Evolutionary conservation across 2,797 vertebrate species (phyloP), one percentile per base, ranked within the genome.

Genomic region (Mormyrus hasselquistii): DNA sequence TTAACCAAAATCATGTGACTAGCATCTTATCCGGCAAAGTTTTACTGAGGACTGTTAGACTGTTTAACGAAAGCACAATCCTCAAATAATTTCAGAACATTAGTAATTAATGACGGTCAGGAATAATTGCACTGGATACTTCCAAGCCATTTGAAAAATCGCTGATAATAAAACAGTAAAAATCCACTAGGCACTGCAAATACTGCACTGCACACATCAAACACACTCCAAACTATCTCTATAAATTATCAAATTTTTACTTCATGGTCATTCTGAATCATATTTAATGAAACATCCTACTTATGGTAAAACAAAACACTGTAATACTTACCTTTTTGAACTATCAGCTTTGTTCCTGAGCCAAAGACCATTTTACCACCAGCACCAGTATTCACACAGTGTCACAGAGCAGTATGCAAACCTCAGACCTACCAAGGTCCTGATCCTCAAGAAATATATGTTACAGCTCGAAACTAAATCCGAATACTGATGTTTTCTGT

Each of bases 301-400:
- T 69, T 14, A 69, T 14, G 10, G 4, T 34, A 69, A 34, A 69
- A 69, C 29, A 69, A 29, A 44, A 62, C 6, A 8, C 2, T 73
- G 44, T 1, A 34, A 62, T 47, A 85, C 79, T 90, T 53, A 90
- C 76, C 10, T 3, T 53, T 3, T n/a, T 73, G 55, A n/a, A 85
- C 87, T 41, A 22, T 53, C 29, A 90, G 12, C 10, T 85, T 49
- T 14, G 87, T 90, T 12, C 87, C 87, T 1, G 47, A 76, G 41
- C 88, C 83, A 86, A 88, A 86, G 19, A 88, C 38, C 16, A 88
- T 14, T 41, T 90, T 88, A 16, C 19, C 53, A 29, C 0, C 55
- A 38, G 38, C 0, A 38, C 12, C 47, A 62, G 49, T 44, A 59
- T 59, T 76, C 87, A 90, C 88, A 87, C 89, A 88, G 79, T 53